Base-by-base conservation (phyloP, 1,140 invertebrate genomes). In the Lepidurus arcticus region DNA sequence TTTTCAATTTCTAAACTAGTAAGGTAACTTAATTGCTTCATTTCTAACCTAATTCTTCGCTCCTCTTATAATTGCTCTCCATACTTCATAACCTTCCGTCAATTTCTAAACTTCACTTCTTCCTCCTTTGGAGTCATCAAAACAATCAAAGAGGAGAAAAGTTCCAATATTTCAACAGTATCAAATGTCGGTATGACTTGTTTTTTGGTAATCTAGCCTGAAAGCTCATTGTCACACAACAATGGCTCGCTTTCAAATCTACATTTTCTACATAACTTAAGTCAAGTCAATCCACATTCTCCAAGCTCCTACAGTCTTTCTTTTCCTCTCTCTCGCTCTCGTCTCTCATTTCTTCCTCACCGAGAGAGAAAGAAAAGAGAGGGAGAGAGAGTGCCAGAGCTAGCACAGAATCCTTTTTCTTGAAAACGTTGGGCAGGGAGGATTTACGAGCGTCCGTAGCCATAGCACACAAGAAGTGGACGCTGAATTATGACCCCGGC, bases 391-490 rank as follows among this genome's bases (percentile, higher is more conserved):
- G 47, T 65, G 47, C 47, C 47, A n/a, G 53, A 65, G 53, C 53
- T 9, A 65, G 53, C 21, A 65, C 53, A 13, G 53, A 65, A 65
- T 65, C 53, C 53, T 65, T 65, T 65, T 65, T 21, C 53, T 65
- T 16, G 9, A 9, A 65, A 21, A 65, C 53, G 53, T 65, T 65
- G 53, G 53, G 21, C n/a, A 65, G 53, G 53, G 9, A 65, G 53
- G 53, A 65, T 65, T 65, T 65, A 65, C 53, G 53, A 65, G 53
- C 53, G 53, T 21, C 53, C 21, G 21, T 65, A 65, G 53, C 47
- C 47, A 13, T 65, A 65, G 47, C 47, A 65, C 47, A 65, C 53
- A 65, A 65, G 53, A 65, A 65, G 53, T 65, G 53, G 53, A 65
- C 53, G 53, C 53, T 65, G 53, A 65, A 65, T 65, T 65, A 65